Base-by-base conservation (phyloP, 2,797 vertebrate genomes). In the Glyptemys insculpta region DNA sequence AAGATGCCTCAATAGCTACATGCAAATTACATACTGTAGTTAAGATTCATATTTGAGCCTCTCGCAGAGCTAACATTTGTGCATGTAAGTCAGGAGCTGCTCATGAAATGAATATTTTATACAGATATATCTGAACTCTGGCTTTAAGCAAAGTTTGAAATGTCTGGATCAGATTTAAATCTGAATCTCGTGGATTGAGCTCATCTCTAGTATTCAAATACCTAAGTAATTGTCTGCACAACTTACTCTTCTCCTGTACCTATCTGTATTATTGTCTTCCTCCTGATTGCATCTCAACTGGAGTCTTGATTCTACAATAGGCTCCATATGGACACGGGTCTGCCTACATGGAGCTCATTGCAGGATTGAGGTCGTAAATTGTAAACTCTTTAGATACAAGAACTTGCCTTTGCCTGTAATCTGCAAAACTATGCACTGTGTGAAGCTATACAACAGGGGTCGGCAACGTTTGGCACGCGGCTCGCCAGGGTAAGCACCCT, bases 221-320 rank as follows among this genome's bases (percentile, higher is more conserved):
- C 54, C 49, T 53, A 29, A 86, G 52, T 16, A 47, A 85, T 84
- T 81, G 56, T 65, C 86, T 72, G 68, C 27, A 78, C 44, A 7
- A 53, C 10, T 83, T 65, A 34, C n/a, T 79, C 0, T 29, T 81
- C 89, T 37, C 0, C 2, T 7, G 9, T 34, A 2, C 7, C 52
- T 72, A 53, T n/a, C 82, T 18, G 12, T 8, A 12, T 5, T 59
- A 59, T 59, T 59, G 57, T 59, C 57, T 6, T 6, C 27, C 29
- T 29, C 56, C 56, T 59, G 11, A 31, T 6, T 59, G 57, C 12
- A 59, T 59, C 57, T 59, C 10, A 31, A 14, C 12, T 31, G 29
- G 25, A 29, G 65, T 14, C 65, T 68, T 68, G 65, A 21, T 68
- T 68, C 19, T 21, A 68, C 5, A 19, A 18, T 37, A 37, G n/a